phyloP scores from a whole-genome alignment of 1,140 invertebrate genomes.

The Neotoxoptera formosana region DNA sequence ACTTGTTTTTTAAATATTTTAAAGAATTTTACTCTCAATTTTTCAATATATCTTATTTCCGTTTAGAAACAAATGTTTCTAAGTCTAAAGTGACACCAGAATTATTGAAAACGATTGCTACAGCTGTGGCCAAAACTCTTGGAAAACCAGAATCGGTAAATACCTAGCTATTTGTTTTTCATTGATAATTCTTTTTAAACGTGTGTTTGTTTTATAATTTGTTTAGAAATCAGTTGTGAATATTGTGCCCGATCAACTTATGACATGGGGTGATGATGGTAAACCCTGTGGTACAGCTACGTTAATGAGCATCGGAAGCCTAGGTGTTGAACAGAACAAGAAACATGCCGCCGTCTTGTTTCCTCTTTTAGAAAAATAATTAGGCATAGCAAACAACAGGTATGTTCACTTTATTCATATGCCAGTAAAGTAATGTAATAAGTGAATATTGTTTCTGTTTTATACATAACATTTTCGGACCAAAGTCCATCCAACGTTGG shows the following conservation, averaged over 20 bases:
- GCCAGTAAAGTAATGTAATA: background rate
- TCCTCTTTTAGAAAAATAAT: slow-evolving; percentile 68
- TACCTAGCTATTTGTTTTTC: slow-evolving; percentile 59
- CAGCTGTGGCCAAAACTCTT: slow-evolving; percentile 68
- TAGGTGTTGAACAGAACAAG: slow-evolving; percentile 73
- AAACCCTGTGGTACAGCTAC: slow-evolving; percentile 71
- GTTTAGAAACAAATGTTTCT: slow-evolving; percentile 71
- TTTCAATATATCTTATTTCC: slow-evolving; percentile 71
- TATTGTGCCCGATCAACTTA: slow-evolving; percentile 69
- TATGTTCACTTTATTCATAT: slow-evolving; percentile 60
- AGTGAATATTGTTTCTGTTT: slow-evolving; percentile 65
- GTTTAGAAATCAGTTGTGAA: slow-evolving; percentile 71
- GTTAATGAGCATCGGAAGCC: slow-evolving; percentile 71
- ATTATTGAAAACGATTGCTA: slow-evolving; percentile 68
- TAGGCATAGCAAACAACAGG: slow-evolving; percentile 69
- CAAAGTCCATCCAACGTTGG: slow-evolving; percentile 69
- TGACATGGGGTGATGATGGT: slow-evolving; percentile 71
- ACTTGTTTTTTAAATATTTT: background rate
- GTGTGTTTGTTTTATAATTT: slow-evolving; percentile 36
- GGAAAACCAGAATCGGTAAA: slow-evolving; percentile 72
- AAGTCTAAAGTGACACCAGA: slow-evolving; percentile 68
- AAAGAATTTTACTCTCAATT: background rate
- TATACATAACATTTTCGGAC: slow-evolving; percentile 73
- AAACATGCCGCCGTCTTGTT: slow-evolving; percentile 70
- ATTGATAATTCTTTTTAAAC: background rate